Evolutionary conservation across 2,113 vertebrate species (phyloP).

Genomic region (Bucco capensis): DNA sequence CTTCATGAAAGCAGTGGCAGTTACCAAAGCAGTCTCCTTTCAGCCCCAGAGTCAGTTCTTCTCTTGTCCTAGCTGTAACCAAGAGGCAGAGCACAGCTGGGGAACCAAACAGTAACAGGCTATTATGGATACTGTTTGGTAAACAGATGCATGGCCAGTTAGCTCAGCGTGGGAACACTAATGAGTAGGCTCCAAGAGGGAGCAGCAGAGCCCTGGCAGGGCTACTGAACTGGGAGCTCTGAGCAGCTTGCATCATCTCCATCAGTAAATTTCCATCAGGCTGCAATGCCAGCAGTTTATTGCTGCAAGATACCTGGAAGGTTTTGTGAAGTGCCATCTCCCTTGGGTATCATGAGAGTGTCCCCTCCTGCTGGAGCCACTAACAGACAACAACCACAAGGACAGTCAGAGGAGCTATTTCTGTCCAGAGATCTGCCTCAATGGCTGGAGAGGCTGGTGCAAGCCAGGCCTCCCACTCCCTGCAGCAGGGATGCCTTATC

Average conservation of each 20-base stretch:
- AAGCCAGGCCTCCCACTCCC: not conserved
- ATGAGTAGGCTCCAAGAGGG: not conserved
- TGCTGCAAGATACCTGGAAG: not conserved
- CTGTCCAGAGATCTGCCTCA: not conserved
- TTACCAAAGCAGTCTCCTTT: not conserved
- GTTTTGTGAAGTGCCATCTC: not conserved
- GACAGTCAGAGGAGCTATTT: not conserved
- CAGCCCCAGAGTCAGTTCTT: not conserved
- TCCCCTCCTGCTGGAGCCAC: not conserved
- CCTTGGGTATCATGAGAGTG: not conserved
- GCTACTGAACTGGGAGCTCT: not conserved
- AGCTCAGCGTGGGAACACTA: not conserved
- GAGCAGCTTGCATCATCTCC: constrained; percentile 1
- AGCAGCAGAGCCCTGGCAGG: not conserved
- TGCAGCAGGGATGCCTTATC: not conserved
- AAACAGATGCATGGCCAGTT: not conserved
- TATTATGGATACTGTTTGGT: constrained; percentile 22
- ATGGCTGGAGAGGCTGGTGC: not conserved
- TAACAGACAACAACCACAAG: not conserved
- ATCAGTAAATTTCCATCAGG: not conserved
- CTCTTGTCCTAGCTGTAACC: not conserved
- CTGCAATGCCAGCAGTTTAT: not conserved
- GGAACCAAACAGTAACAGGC: not conserved
- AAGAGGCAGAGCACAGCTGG: not conserved
- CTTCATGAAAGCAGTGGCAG: not conserved